Evolutionary conservation across 2,888 invertebrate species (phyloP), one percentile per base, ranked within the genome.

Genomic region (Cephus sareptanus): DNA sequence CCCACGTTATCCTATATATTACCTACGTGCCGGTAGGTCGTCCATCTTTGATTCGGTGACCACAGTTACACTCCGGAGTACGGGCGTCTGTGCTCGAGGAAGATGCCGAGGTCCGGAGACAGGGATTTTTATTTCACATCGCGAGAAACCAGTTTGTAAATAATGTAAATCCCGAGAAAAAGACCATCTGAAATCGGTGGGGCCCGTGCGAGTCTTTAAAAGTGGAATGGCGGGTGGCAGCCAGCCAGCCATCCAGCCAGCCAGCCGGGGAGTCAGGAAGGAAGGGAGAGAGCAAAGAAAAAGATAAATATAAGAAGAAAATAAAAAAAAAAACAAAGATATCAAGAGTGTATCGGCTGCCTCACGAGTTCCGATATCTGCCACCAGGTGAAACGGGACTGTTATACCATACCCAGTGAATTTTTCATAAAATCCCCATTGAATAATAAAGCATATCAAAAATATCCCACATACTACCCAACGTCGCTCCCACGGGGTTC

Each of bases 61-160:
- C 9, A 23, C 56, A 23, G 23, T 56, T 56, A 23, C 56, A 2
- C 56, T 6, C 56, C 56, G 2, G 23, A 15, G 56, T 56, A 23
- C 71, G 71, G 71, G 71, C 31, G 71, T 1, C 78, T 13, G 31
- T 76, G 34, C 56, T 56, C 80, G 78, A 79, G 71, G 77, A 77
- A 84, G 83, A 81, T 85, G 82, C 80, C 82, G 80, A 76, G 82
- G 83, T 83, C 82, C 78, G 78, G 79, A 76, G 85, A 83, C 83
- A 81, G 81, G 79, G 84, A 87, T 87, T 88, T 88, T 88, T 88
- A 86, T 87, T 87, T 85, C 82, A 82, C 85, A 82, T 87, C 85
- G 85, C 85, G 84, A 85, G 86, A 87, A 88, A 88, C 88, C 88
- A 87, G 89, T 88, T 89, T 87, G 85, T 86, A 88, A 88, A 88